Conservation (phyloP, 2,888 invertebrate genomes). For the Ptychoptera contaminata region DNA sequence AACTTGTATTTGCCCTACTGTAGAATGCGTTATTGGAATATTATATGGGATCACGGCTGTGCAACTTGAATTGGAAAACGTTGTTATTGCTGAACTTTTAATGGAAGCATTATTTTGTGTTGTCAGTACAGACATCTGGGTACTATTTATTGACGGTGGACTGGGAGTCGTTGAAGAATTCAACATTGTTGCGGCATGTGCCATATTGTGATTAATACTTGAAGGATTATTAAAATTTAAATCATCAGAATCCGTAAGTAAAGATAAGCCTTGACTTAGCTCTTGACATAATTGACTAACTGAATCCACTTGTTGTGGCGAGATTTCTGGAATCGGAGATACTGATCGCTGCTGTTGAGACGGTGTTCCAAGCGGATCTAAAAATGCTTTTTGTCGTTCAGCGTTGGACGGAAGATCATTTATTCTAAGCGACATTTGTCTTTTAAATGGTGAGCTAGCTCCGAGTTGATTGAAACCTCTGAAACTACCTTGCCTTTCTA, state of each 20-base stretch:
- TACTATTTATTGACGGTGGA: constrained; percentile 11
- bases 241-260: constrained; percentile 38
- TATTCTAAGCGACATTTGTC: constrained; percentile 87
- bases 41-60: not conserved
- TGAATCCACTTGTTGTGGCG: constrained; percentile 44
- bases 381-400: constrained; percentile 49
- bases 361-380: constrained; percentile 25
- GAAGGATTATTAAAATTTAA: constrained; percentile 40
- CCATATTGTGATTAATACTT: constrained; percentile 38
- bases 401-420: constrained; percentile 91
- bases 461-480: constrained; percentile 67
- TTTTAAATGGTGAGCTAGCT: constrained; percentile 82
- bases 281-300: constrained; percentile 62
- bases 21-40: not conserved
- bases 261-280: constrained; percentile 49
- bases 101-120: not conserved
- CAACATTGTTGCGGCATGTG: constrained; percentile 17
- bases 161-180: constrained; percentile 3
- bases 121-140: constrained; percentile 15
- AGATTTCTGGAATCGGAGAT: constrained; percentile 63
- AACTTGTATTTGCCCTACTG: constrained; percentile 7
- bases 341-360: constrained; percentile 35
- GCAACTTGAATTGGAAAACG: not conserved
- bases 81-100: not conserved
- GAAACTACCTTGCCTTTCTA: constrained; percentile 91